Conservation (phyloP, 2,797 vertebrate genomes). For the Danio jaintianensis region DNA sequence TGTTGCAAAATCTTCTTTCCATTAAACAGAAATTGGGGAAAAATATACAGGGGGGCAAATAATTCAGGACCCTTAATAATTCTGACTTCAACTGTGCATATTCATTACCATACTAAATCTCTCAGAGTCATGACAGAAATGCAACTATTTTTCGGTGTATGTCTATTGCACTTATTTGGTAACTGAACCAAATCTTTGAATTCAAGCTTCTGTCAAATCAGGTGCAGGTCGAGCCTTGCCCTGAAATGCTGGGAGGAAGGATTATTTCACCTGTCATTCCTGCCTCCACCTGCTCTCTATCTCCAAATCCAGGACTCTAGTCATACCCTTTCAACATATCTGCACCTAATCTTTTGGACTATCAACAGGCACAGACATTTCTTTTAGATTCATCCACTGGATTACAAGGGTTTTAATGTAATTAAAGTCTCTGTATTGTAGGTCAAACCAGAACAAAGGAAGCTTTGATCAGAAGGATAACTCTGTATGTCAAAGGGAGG, state of each 20-base stretch:
- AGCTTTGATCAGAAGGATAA: constrained; percentile 33
- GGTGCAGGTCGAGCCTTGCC: constrained; percentile 36
- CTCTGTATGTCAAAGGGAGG: constrained; percentile 5
- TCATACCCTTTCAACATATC: constrained; percentile 50
- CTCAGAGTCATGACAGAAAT: too few species aligned
- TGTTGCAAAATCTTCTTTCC: too few species aligned
- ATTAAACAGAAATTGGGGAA: too few species aligned
- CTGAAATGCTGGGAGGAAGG: constrained; percentile 32
- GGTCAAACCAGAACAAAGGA: constrained; percentile 48
- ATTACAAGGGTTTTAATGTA: constrained; percentile 47
- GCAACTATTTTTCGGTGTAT: not conserved
- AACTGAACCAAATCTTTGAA: not conserved
- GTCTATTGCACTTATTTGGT: not conserved
- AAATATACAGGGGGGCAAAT: too few species aligned
- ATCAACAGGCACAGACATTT: constrained; percentile 24
- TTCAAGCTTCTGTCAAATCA: constrained; percentile 2
- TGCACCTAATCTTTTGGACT: constrained; percentile 47
- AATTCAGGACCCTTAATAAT: too few species aligned
- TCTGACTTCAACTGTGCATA: too few species aligned
- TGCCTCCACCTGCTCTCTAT: constrained; percentile 52
- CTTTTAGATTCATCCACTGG: constrained; percentile 51
- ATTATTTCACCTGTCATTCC: constrained; percentile 55
- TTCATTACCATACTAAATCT: too few species aligned
- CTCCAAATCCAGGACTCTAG: constrained; percentile 42
- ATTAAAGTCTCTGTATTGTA: constrained; percentile 42